Evolutionary conservation across 2,888 invertebrate species (phyloP).

Genomic region (Marronus borbonicus): DNA sequence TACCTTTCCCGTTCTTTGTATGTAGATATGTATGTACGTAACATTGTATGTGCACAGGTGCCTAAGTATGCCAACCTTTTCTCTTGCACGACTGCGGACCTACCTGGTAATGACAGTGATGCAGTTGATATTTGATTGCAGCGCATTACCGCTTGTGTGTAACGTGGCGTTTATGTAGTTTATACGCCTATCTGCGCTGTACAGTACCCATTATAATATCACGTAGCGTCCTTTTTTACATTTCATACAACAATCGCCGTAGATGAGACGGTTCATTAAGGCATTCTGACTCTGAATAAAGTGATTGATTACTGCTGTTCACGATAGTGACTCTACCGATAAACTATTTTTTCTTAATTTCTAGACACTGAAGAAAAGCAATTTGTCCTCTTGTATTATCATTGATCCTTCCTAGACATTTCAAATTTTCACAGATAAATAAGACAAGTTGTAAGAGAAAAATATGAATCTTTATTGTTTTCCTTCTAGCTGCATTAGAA

Average conservation of each 20-base stretch:
- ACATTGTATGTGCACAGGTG: slow-evolving; percentile 21
- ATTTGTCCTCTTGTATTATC: too few species aligned
- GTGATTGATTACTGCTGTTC: slow-evolving; percentile 28
- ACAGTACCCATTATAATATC: slow-evolving; percentile 28
- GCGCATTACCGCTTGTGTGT: slow-evolving; percentile 29
- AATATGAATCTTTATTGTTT: too few species aligned
- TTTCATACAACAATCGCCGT: slow-evolving; percentile 1
- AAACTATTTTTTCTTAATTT: too few species aligned
- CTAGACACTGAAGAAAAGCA: too few species aligned
- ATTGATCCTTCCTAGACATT: too few species aligned
- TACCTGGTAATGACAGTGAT: slow-evolving; percentile 38
- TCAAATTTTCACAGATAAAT: too few species aligned
- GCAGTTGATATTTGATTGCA: slow-evolving; percentile 33
- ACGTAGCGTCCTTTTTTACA: slow-evolving; percentile 14
- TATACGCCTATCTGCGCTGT: slow-evolving; percentile 22
- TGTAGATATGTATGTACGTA: slow-evolving; percentile 17
- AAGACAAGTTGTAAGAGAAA: too few species aligned
- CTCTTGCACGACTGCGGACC: slow-evolving; percentile 30
- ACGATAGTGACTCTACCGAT: neutral
- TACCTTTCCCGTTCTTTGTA: slow-evolving; percentile 16
- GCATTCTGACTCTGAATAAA: slow-evolving; percentile 16
- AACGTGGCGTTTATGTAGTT: slow-evolving; percentile 37
- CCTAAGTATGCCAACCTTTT: neutral
- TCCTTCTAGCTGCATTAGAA: too few species aligned
- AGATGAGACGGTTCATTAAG: slow-evolving; percentile 11